Percentiles rank a stretch among this genome's conserved stretches.
phyloP scores from a whole-genome alignment of 2,797 vertebrate species.

The Podarcis siculus region DNA sequence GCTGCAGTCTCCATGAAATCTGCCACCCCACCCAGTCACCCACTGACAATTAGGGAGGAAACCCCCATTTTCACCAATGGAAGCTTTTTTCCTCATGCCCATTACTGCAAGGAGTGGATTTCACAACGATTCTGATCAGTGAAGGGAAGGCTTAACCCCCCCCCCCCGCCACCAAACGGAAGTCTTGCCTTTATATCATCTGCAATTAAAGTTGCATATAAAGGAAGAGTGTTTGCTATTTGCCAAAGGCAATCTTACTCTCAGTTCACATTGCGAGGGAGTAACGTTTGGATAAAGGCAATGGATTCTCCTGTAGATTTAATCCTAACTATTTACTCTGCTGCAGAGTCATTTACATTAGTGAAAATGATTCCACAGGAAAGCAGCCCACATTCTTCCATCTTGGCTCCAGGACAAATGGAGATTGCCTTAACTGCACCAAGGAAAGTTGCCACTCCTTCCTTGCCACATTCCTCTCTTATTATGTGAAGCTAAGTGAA shows the following conservation, averaged over 20 bases:
- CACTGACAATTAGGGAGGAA: no score
- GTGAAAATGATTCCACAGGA: not conserved
- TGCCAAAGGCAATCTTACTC: not conserved
- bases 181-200: not conserved
- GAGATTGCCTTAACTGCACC: not conserved
- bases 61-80: no score
- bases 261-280: not conserved
- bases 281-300: not conserved
- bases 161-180: not conserved
- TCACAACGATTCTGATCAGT: no score
- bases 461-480: constrained; percentile 52
- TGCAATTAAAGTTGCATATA: not conserved
- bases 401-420: constrained; percentile 20
- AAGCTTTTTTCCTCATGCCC: no score
- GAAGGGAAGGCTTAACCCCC: no score
- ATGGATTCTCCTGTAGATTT: not conserved
- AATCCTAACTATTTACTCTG: not conserved
- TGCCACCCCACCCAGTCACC: no score
- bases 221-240: not conserved
- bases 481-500: not conserved
- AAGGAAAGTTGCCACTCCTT: constrained; percentile 5
- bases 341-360: not conserved
- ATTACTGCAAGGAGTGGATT: no score
- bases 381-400: not conserved
- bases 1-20: no score